Evolutionary conservation across 2,113 vertebrate genomes (phyloP).

Genomic region (Psophia crepitans): DNA sequence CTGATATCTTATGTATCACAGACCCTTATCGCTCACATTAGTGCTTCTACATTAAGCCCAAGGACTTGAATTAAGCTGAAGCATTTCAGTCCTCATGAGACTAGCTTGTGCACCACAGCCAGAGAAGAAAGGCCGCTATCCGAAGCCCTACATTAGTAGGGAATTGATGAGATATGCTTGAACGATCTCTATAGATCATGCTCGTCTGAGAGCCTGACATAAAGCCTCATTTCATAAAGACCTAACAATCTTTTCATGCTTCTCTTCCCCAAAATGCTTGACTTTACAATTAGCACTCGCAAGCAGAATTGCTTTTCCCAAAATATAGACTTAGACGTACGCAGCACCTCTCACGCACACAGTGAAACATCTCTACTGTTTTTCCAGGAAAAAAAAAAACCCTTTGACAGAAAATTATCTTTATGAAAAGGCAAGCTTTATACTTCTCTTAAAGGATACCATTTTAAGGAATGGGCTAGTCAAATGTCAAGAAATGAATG

Average conservation of each 20-base stretch:
- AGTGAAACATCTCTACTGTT: not conserved
- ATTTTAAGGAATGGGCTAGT: not conserved
- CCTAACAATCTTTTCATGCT: not conserved
- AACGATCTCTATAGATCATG: not conserved
- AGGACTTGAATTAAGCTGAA: not conserved
- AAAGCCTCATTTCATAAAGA: not conserved
- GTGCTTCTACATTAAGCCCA: not conserved
- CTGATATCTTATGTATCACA: not conserved
- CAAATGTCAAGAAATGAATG: not conserved
- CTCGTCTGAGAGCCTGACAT: not conserved
- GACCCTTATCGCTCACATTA: not conserved
- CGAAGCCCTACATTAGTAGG: not conserved
- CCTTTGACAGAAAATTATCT: not conserved
- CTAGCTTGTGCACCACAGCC: not conserved
- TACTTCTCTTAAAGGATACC: not conserved
- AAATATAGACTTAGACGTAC: not conserved
- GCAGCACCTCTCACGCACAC: not conserved
- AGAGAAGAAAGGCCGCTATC: not conserved
- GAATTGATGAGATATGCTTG: not conserved
- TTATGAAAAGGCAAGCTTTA: not conserved
- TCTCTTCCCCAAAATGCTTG: not conserved
- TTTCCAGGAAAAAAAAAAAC: not conserved
- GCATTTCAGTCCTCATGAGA: not conserved
- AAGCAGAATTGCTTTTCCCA: not conserved
- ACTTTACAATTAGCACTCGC: not conserved